Conservation (phyloP, 2,113 vertebrate species). For the Vanacampus margaritifer region DNA sequence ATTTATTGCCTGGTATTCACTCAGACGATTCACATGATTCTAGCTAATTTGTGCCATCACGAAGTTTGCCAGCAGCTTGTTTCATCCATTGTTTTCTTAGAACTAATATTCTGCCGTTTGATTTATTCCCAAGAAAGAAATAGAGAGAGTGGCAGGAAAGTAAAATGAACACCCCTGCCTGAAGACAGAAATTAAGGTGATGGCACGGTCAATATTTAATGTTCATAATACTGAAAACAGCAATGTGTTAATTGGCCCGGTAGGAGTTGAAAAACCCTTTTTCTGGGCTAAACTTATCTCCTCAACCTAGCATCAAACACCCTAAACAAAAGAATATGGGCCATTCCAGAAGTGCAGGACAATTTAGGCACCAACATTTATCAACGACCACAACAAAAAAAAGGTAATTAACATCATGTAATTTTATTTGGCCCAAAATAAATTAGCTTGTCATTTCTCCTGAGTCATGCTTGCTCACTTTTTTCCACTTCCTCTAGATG, state of each 20-base stretch:
- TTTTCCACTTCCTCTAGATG: too few relatives aligned
- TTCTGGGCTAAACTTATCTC: not conserved
- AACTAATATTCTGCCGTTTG: not conserved
- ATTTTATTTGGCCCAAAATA: too few relatives aligned
- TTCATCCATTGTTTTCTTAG: slow-evolving; percentile 8
- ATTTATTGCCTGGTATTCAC: not conserved
- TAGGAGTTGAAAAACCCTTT: slow-evolving; percentile 12
- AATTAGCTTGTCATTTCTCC: too few relatives aligned
- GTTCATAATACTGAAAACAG: slow-evolving; percentile 24
- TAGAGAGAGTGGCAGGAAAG: not conserved
- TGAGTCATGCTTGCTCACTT: too few relatives aligned
- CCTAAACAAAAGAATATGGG: not conserved
- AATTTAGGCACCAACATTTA: too few relatives aligned
- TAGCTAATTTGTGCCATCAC: not conserved
- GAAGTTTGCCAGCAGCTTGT: too few relatives aligned
- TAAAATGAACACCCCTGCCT: slow-evolving; percentile 11
- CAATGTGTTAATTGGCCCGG: slow-evolving; percentile 39
- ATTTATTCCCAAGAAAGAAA: not conserved
- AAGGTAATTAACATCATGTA: too few relatives aligned
- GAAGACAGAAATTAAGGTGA: slow-evolving; percentile 43
- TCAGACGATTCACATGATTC: not conserved
- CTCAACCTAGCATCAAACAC: not conserved
- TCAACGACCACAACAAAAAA: too few relatives aligned
- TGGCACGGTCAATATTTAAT: slow-evolving; percentile 48
- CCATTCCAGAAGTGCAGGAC: too few relatives aligned